Conservation (phyloP, 2,113 vertebrate species). For the Prunella himalayana region DNA sequence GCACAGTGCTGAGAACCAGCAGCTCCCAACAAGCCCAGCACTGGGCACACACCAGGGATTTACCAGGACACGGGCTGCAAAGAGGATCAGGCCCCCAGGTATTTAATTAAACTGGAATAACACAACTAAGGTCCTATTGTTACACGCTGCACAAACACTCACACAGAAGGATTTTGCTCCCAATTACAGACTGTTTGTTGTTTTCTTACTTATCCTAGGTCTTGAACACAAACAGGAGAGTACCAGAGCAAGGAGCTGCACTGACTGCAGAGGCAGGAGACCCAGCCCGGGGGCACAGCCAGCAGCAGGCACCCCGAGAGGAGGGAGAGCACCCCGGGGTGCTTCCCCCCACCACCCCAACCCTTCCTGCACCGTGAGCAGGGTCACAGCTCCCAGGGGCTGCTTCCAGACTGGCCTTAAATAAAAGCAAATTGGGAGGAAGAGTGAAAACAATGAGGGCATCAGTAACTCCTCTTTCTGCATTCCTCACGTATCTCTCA, state of each 20-base stretch:
- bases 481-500: background rate
- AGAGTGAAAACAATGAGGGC: accelerated
- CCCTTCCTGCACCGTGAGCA: accelerated
- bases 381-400: background rate
- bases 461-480: background rate
- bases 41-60: background rate
- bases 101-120: slow-evolving; percentile 10
- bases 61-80: background rate
- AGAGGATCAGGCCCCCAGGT: background rate
- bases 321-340: accelerated
- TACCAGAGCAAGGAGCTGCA: background rate
- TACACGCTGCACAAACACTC: background rate
- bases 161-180: background rate
- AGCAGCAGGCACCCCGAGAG: background rate
- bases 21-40: background rate
- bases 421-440: accelerated
- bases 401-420: accelerated
- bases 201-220: background rate
- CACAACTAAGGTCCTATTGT: background rate
- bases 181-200: background rate
- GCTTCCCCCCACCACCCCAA: too few species aligned
- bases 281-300: background rate
- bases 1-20: background rate
- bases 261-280: background rate
- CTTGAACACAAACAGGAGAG: background rate